A percentile compares a stretch with the other conserved stretches of the same genome.
Evolutionary conservation across 2,888 invertebrate species (phyloP).

Genomic region (Eristalinus sepulchralis): DNA sequence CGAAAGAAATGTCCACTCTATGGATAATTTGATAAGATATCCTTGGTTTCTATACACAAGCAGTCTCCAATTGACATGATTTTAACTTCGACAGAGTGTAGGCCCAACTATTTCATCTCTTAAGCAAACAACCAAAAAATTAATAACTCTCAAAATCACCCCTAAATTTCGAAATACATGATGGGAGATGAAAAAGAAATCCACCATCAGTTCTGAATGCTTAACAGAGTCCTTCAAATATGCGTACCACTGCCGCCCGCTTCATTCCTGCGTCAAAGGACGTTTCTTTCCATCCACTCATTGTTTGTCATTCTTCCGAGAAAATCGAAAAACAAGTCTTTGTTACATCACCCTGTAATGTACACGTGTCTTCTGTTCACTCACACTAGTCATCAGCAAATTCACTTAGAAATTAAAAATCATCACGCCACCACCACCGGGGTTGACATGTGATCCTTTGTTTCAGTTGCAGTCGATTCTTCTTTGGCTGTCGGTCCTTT

Average conservation of each 20-base stretch:
- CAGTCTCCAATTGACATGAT: no score
- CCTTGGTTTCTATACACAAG: no score
- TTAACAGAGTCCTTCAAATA: slow-evolving; percentile 4
- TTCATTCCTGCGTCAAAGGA: slow-evolving; percentile 4
- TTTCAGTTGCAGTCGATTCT: slow-evolving; percentile 8
- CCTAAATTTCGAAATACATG: no score
- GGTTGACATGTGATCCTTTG: slow-evolving; percentile 54
- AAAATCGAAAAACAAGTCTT: neutral
- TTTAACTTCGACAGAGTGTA: no score
- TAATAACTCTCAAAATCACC: no score
- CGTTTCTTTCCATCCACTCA: neutral
- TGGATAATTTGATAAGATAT: no score
- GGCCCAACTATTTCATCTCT: no score
- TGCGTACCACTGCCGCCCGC: neutral
- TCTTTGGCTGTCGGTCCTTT: neutral
- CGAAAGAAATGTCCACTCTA: no score
- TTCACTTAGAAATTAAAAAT: slow-evolving; percentile 49
- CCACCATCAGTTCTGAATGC: neutral
- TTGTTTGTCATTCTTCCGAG: neutral
- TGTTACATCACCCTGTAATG: slow-evolving; percentile 39
- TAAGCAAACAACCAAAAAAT: no score
- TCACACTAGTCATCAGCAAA: slow-evolving; percentile 23
- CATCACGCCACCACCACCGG: slow-evolving; percentile 27
- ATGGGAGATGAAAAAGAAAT: no score
- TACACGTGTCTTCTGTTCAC: slow-evolving; percentile 57